Conservation (phyloP, 2,797 vertebrate genomes). For the Chromis chromis region DNA sequence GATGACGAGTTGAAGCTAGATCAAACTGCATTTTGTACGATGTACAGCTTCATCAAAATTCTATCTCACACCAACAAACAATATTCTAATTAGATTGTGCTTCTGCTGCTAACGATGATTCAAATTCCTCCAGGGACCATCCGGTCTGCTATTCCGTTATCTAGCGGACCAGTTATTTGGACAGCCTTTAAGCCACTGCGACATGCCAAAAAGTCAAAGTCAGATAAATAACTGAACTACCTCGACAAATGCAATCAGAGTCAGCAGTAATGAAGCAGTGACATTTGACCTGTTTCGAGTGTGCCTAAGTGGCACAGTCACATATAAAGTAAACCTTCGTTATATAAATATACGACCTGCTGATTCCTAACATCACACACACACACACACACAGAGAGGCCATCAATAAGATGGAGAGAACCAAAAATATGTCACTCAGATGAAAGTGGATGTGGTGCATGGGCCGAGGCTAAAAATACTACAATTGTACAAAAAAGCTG, state of each 20-base stretch:
- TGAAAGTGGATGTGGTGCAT: conserved; percentile 32
- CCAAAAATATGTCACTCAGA: conserved; percentile 27
- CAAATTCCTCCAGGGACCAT: conserved; percentile 52
- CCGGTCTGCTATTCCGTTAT: conserved; percentile 56
- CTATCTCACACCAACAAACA: conserved; percentile 63
- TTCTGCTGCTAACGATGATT: conserved; percentile 51
- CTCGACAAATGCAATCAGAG: conserved; percentile 24
- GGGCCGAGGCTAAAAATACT: conserved; percentile 62
- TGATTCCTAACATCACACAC: conserved; percentile 22
- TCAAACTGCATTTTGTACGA: conserved; percentile 73
- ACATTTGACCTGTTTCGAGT: conserved; percentile 35
- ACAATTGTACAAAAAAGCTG: conserved; percentile 52
- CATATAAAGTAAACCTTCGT: neutral
- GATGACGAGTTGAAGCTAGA: conserved; percentile 52
- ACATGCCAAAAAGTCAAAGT: conserved; percentile 49
- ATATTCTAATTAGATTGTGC: conserved; percentile 68
- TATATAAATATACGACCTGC: conserved; percentile 29
- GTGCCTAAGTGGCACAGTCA: conserved; percentile 9
- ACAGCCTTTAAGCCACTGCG: conserved; percentile 45
- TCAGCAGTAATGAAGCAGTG: conserved; percentile 11
- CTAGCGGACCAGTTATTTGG: conserved; percentile 58
- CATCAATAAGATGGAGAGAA: conserved; percentile 18
- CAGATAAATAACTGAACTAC: conserved; percentile 23
- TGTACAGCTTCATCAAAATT: conserved; percentile 64
- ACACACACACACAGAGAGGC: conserved; percentile 15